Percentiles rank a stretch among this genome's conserved stretches.
Evolutionary conservation across 2,113 vertebrate species (phyloP).

Genomic region (Siphamia tubifer): DNA sequence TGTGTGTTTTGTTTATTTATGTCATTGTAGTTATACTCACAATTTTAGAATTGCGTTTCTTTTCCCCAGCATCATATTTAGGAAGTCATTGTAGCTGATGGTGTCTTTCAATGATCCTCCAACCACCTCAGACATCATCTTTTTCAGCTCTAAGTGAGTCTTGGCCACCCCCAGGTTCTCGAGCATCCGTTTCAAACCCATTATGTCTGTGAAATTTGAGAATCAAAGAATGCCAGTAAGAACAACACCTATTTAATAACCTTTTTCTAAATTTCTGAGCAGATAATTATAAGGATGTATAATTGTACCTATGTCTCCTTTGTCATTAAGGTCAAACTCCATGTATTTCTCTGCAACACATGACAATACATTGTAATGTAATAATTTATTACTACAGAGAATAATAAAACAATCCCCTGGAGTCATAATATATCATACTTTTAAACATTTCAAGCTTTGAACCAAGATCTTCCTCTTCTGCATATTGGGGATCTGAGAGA

Average conservation of each 20-base stretch:
- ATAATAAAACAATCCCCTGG: background rate
- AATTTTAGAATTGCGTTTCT: constrained; percentile 83
- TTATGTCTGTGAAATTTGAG: constrained; percentile 72
- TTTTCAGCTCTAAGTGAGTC: constrained; percentile 87
- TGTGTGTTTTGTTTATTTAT: too few species aligned
- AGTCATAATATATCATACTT: constrained; percentile 59
- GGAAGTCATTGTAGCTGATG: constrained; percentile 82
- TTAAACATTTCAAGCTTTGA: constrained; percentile 83
- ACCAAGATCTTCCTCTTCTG: constrained; percentile 78
- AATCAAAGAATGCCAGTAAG: background rate
- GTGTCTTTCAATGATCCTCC: constrained; percentile 72
- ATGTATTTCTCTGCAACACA: constrained; percentile 83
- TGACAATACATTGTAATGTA: background rate
- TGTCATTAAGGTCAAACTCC: constrained; percentile 87
- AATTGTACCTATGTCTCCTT: constrained; percentile 84
- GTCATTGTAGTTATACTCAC: constrained; percentile 66
- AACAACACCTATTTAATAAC: background rate
- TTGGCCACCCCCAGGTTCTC: constrained; percentile 85
- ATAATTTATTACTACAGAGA: background rate
- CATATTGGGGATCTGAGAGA: constrained; percentile 81
- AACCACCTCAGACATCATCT: constrained; percentile 83
- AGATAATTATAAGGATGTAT: background rate
- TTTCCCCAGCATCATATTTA: constrained; percentile 87
- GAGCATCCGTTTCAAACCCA: constrained; percentile 86
- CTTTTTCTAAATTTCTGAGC: background rate